A percentile compares a stretch with the other conserved stretches of the same genome.
phyloP scores from a whole-genome alignment of 2,888 invertebrate species.

The Nudaria mundana region DNA sequence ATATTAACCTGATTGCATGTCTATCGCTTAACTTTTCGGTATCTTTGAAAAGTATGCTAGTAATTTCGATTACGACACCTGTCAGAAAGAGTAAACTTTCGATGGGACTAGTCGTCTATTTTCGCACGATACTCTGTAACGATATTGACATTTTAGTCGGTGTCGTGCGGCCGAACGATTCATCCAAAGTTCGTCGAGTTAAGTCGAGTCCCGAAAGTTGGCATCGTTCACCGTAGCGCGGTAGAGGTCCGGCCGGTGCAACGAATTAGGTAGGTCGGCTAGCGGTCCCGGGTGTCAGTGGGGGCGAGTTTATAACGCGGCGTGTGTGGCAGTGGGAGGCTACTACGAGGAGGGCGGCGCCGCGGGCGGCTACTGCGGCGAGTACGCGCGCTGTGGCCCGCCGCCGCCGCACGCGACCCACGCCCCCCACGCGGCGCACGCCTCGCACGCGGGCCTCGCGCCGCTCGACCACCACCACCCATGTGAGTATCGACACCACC shows the following conservation, averaged over 20 bases:
- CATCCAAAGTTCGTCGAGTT: slow-evolving; percentile 9
- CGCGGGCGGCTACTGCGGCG: slow-evolving; percentile 64
- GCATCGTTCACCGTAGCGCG: slow-evolving; percentile 20
- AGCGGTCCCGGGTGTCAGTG: slow-evolving; percentile 30
- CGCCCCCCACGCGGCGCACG: slow-evolving; percentile 38
- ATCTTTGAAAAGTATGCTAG: slow-evolving; percentile 34
- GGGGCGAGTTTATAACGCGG: slow-evolving; percentile 52
- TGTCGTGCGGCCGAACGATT: slow-evolving; percentile 17
- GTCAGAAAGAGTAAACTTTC: slow-evolving; percentile 15
- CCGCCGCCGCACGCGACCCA: slow-evolving; percentile 45
- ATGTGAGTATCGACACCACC: slow-evolving; percentile 55
- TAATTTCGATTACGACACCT: slow-evolving; percentile 17
- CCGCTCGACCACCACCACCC: slow-evolving; percentile 58
- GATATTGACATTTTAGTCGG: slow-evolving; percentile 7
- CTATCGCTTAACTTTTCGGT: slow-evolving; percentile 53
- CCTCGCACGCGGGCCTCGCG: slow-evolving; percentile 38
- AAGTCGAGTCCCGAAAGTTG: slow-evolving; percentile 19
- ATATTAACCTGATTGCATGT: slow-evolving; percentile 68
- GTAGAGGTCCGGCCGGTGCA: slow-evolving; percentile 22
- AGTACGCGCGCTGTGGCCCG: slow-evolving; percentile 63
- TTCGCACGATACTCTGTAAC: slow-evolving; percentile 7
- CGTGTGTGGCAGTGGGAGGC: slow-evolving; percentile 77
- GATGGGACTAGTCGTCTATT: slow-evolving; percentile 4
- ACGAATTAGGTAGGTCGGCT: slow-evolving; percentile 59
- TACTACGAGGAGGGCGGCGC: slow-evolving; percentile 73